Conservation (phyloP, 2,888 invertebrate genomes). For the Athalia circularis region DNA sequence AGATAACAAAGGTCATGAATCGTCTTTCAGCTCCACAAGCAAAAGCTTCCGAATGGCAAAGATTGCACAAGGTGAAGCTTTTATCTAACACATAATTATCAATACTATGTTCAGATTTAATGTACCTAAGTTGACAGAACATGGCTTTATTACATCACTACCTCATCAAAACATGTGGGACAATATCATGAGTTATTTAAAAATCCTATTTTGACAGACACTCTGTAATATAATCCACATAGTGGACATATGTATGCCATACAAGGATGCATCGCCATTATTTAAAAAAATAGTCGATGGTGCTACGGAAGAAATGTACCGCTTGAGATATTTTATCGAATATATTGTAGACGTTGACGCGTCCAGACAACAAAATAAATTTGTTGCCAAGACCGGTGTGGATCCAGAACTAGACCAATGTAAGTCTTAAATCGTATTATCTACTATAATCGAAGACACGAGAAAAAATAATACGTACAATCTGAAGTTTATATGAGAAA, state of each 20-base stretch:
- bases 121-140: neutral
- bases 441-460: neutral
- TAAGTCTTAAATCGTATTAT: constrained; percentile 69
- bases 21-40: constrained; percentile 62
- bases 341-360: constrained; percentile 84
- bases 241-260: constrained; percentile 60
- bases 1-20: constrained; percentile 58
- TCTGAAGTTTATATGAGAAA: neutral
- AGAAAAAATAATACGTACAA: neutral
- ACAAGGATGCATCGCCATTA: constrained; percentile 51
- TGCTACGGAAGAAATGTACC: constrained; percentile 74
- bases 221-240: constrained; percentile 63
- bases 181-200: too few relatives aligned
- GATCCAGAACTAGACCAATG: constrained; percentile 86
- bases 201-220: constrained; percentile 55
- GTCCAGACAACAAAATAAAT: constrained; percentile 79
- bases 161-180: too few relatives aligned
- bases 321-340: constrained; percentile 83
- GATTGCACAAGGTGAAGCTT: constrained; percentile 60
- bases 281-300: constrained; percentile 67
- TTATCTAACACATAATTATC: constrained; percentile 40
- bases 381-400: constrained; percentile 85
- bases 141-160: too few relatives aligned
- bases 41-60: constrained; percentile 64
- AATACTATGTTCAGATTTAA: constrained; percentile 1